These are phyloP conservation scores for Drosophila kanekoi DNA, from an alignment of 2,888 invertebrate species.

Conservation along the genomic window DNA sequence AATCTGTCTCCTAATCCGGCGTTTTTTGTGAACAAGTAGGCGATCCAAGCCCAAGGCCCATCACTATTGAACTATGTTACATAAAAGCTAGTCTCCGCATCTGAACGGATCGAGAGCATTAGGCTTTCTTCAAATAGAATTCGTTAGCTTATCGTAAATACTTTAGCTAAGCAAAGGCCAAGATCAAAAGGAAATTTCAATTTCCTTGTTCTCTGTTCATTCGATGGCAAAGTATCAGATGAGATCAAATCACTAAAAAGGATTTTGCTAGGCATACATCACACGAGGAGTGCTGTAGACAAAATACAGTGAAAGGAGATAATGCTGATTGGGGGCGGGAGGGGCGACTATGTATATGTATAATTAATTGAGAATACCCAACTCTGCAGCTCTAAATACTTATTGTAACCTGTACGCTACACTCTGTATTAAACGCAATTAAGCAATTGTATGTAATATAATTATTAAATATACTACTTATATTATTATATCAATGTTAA, in stretches of 20 bases:
- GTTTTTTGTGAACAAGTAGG: constrained; percentile 84
- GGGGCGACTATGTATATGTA: constrained; percentile 19
- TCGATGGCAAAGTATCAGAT: constrained; percentile 14
- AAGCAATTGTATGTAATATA: constrained; percentile 67
- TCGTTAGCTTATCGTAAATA: constrained; percentile 33
- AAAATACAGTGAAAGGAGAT: neutral
- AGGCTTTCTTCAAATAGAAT: constrained; percentile 24
- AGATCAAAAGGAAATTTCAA: constrained; percentile 1
- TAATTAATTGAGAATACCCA: constrained; percentile 24
- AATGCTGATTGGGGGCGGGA: neutral
- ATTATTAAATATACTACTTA: constrained; percentile 41
- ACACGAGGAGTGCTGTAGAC: neutral
- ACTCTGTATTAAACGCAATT: constrained; percentile 73
- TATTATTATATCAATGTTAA: constrained; percentile 54
- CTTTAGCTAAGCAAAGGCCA: constrained; percentile 19
- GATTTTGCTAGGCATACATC: constrained; percentile 2
- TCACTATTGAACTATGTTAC: constrained; percentile 5
- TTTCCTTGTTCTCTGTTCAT: neutral
- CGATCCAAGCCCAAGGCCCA: neutral
- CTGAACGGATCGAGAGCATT: constrained; percentile 17
- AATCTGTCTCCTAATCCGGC: constrained; percentile 83
- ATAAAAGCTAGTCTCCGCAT: constrained; percentile 49
- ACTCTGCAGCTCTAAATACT: constrained; percentile 43
- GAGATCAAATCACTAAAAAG: constrained; percentile 2
- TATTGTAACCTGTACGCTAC: constrained; percentile 46